A percentile compares a stretch with the other conserved stretches of the same genome.
These are phyloP conservation scores for Scolopax bukidnonensis DNA, from an alignment of 2,797 vertebrate genomes.

Conservation along the genomic window DNA sequence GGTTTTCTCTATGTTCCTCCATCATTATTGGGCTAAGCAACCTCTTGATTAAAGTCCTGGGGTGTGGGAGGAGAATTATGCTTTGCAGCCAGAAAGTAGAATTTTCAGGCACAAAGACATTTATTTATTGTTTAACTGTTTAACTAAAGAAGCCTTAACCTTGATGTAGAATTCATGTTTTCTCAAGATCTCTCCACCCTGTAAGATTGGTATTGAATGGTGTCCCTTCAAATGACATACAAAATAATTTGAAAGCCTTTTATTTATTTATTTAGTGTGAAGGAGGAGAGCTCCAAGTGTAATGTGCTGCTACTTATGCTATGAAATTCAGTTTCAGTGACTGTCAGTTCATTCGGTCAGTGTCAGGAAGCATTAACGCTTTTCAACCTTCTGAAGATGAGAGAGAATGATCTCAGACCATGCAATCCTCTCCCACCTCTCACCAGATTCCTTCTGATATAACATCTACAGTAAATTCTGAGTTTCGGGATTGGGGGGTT, in stretches of 20 bases:
- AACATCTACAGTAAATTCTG: not conserved
- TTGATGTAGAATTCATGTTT: not conserved
- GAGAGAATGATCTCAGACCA: not conserved
- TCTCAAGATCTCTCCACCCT: not conserved
- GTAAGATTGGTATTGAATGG: not conserved
- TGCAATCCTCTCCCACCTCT: not conserved
- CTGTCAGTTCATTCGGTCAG: not conserved
- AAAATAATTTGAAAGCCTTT: not conserved
- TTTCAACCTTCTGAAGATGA: not conserved
- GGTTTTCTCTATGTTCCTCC: rapidly evolving
- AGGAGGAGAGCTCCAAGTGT: rapidly evolving
- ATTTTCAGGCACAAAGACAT: not conserved
- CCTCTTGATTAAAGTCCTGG: not conserved
- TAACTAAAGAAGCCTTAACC: not conserved
- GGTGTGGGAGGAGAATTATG: not conserved
- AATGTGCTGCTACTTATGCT: not conserved
- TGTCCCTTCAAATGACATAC: not conserved
- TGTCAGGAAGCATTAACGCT: not conserved
- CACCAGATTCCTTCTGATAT: not conserved
- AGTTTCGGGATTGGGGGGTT: not conserved
- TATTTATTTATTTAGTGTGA: not conserved
- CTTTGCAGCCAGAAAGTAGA: not conserved
- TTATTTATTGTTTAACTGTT: no score
- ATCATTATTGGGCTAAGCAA: not conserved
- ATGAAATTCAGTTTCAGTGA: not conserved